Evolutionary conservation across 2,888 invertebrate genomes (phyloP).

Genomic region (Bombylius major): DNA sequence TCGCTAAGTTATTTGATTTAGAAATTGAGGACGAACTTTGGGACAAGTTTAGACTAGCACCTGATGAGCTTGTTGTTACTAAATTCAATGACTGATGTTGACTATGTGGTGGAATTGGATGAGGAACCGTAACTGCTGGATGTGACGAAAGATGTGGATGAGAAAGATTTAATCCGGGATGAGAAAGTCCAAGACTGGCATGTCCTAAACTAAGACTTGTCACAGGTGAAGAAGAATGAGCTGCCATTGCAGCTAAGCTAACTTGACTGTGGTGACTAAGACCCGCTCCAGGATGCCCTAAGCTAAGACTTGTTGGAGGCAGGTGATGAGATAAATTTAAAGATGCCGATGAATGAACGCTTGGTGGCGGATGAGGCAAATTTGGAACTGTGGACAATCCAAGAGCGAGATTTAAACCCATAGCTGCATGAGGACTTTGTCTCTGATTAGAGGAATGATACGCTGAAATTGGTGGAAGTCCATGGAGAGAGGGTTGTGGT

Average conservation of each 20-base stretch:
- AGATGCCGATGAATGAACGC: conserved; percentile 12
- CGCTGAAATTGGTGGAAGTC: conserved; percentile 30
- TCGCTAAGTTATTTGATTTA: neutral
- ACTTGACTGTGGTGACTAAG: conserved; percentile 31
- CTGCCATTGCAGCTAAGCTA: conserved; percentile 23
- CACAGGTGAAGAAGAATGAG: conserved; percentile 9
- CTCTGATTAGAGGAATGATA: conserved; percentile 34
- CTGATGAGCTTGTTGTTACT: conserved; percentile 1
- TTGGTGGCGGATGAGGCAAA: conserved; percentile 23
- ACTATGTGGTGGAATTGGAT: conserved; percentile 29
- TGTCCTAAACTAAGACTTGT: conserved; percentile 26
- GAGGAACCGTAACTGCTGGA: conserved; percentile 21
- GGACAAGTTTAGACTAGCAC: conserved; percentile 5
- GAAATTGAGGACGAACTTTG: conserved; percentile 7
- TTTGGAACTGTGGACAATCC: conserved; percentile 24
- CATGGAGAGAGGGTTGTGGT: conserved; percentile 28
- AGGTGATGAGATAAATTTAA: conserved; percentile 30
- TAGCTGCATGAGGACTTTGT: conserved; percentile 29
- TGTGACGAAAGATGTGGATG: conserved; percentile 22
- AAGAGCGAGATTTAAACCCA: conserved; percentile 31
- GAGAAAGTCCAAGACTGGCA: conserved; percentile 29
- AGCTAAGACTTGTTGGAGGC: conserved; percentile 26
- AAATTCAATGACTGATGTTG: conserved; percentile 17
- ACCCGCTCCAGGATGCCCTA: conserved; percentile 25
- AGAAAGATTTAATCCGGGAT: conserved; percentile 29